A percentile compares a stretch with the other conserved stretches of the same genome.
phyloP scores from a whole-genome alignment of 35 echinoderm and acorn worm genomes.

The Nesometra sesokonis region DNA sequence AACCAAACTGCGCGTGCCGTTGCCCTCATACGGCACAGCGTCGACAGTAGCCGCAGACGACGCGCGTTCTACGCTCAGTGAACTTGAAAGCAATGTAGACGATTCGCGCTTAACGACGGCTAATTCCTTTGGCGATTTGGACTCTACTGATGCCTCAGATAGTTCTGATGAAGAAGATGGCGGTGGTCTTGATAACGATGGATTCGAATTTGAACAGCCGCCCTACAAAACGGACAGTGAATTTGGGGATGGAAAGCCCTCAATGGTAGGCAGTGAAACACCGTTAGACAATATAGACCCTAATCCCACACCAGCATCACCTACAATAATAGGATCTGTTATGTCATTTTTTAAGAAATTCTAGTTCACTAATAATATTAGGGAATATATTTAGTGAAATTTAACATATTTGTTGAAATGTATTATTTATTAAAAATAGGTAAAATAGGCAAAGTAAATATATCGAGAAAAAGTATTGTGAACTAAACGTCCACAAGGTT shows the following conservation, averaged over 20 bases:
- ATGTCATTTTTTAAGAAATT: neutral
- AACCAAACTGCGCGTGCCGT: neutral
- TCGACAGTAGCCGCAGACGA: neutral
- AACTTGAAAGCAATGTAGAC: neutral
- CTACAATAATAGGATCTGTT: neutral
- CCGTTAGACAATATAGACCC: neutral
- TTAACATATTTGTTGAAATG: too few species aligned
- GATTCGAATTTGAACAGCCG: neutral
- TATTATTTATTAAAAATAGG: too few species aligned
- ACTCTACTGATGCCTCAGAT: neutral
- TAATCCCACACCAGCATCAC: neutral
- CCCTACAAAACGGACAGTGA: neutral
- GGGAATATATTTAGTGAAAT: too few species aligned
- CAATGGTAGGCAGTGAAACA: neutral
- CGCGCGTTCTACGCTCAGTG: neutral
- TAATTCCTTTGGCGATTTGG: neutral
- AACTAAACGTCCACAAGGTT: too few species aligned
- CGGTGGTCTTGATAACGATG: neutral
- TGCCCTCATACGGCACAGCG: neutral
- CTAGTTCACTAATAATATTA: too few species aligned
- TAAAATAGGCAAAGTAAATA: too few species aligned
- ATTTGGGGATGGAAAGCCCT: neutral
- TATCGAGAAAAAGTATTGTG: too few species aligned
- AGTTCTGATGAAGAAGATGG: neutral
- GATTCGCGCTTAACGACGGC: neutral